Percentiles rank a stretch among this genome's conserved stretches.
phyloP scores from a whole-genome alignment of 2,888 invertebrate species.

The Mechanitis messenoides region DNA sequence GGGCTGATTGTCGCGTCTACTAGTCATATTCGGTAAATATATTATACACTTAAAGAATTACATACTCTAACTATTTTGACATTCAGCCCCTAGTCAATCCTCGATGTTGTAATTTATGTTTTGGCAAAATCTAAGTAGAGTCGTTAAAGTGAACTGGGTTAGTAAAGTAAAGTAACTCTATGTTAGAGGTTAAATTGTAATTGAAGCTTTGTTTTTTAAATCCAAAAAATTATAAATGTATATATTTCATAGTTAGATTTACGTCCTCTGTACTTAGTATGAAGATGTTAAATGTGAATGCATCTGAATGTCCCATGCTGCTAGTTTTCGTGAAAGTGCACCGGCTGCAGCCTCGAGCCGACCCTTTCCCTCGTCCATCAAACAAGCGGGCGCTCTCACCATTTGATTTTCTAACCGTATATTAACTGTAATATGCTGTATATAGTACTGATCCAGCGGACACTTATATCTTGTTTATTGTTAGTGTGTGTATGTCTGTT shows the following conservation, averaged over 20 bases:
- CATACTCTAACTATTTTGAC: slow-evolving; percentile 7
- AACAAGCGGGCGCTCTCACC: slow-evolving; percentile 50
- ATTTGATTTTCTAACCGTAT: slow-evolving; percentile 55
- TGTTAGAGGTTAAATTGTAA: neutral
- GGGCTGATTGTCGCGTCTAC: slow-evolving; percentile 36
- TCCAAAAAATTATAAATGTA: too few relatives aligned
- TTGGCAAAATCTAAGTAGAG: neutral
- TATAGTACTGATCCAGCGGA: slow-evolving; percentile 53
- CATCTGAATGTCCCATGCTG: slow-evolving; percentile 60
- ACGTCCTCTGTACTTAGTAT: too few relatives aligned
- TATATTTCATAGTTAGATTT: too few relatives aligned
- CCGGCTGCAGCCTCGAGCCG: slow-evolving; percentile 63
- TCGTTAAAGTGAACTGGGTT: neutral
- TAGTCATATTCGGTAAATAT: slow-evolving; percentile 10
- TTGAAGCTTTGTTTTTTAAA: too few relatives aligned
- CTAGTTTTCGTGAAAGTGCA: slow-evolving; percentile 67
- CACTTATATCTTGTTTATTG: slow-evolving; percentile 57
- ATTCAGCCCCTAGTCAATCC: too few relatives aligned
- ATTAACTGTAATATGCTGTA: slow-evolving; percentile 33
- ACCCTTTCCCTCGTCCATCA: slow-evolving; percentile 75
- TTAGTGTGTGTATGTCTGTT: slow-evolving; percentile 24
- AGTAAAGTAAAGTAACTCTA: neutral
- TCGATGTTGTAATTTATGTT: too few relatives aligned
- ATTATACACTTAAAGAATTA: slow-evolving; percentile 1
- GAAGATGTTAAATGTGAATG: slow-evolving; percentile 40